phyloP scores from a whole-genome alignment of 2,113 vertebrate genomes.

The Cyprinodon variegatus region DNA sequence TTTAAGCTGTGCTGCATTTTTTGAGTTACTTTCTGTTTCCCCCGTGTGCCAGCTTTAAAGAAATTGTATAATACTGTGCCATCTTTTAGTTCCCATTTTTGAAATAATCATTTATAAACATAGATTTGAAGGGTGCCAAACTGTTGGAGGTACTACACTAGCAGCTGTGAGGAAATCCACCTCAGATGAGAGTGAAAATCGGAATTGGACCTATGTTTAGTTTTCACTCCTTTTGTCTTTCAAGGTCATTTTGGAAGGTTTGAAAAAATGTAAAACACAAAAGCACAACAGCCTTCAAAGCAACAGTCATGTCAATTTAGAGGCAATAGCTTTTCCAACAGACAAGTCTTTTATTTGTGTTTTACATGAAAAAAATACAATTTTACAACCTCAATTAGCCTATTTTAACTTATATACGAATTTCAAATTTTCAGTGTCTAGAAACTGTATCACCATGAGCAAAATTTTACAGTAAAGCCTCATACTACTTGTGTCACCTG shows the following conservation, averaged over 20 bases:
- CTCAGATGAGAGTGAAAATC: not conserved
- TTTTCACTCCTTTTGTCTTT: not conserved
- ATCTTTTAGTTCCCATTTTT: not conserved
- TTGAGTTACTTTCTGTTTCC: no score
- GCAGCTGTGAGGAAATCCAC: not conserved
- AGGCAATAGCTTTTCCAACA: conserved; percentile 58
- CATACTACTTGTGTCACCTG: conserved; percentile 55
- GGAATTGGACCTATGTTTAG: not conserved
- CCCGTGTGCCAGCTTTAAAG: not conserved
- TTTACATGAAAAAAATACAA: conserved; percentile 55
- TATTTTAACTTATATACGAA: conserved; percentile 48
- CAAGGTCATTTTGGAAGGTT: not conserved
- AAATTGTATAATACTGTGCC: not conserved
- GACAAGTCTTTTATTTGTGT: conserved; percentile 46
- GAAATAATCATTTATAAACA: not conserved
- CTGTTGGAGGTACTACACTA: not conserved
- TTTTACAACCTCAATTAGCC: conserved; percentile 35
- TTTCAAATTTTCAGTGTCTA: conserved; percentile 62
- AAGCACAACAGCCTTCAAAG: conserved; percentile 17
- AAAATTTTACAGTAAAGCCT: conserved; percentile 48
- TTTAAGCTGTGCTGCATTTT: no score
- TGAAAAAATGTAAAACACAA: conserved; percentile 1
- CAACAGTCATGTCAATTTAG: conserved; percentile 44
- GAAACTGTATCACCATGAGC: conserved; percentile 51
- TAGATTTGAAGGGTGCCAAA: not conserved